These are phyloP conservation scores for Amitus sp. DNA, from an alignment of 2,888 invertebrate species.

Conservation along the genomic window DNA sequence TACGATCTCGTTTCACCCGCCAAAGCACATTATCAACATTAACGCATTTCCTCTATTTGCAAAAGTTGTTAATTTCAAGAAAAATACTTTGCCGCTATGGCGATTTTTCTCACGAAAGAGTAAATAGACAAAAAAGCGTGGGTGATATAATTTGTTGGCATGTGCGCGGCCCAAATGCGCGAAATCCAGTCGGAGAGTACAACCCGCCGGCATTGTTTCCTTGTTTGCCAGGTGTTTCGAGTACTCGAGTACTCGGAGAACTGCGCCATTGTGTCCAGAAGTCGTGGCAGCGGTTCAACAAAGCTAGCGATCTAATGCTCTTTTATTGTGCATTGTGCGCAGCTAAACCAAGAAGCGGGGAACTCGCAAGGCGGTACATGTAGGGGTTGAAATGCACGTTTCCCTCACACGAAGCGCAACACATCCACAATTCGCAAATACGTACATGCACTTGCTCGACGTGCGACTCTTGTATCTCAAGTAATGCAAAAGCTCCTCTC, in stretches of 20 bases:
- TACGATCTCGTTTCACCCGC: too few relatives aligned
- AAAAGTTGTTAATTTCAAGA: too few relatives aligned
- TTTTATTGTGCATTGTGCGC: slow-evolving; percentile 65
- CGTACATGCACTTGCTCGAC: slow-evolving; percentile 27
- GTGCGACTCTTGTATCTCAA: slow-evolving; percentile 29
- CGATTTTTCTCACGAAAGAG: neutral
- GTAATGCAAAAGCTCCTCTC: slow-evolving; percentile 36
- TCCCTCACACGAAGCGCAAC: slow-evolving; percentile 20
- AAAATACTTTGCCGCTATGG: too few relatives aligned
- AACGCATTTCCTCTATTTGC: too few relatives aligned
- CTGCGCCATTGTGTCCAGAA: slow-evolving; percentile 59
- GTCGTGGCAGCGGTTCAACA: slow-evolving; percentile 60
- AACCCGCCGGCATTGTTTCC: slow-evolving; percentile 61
- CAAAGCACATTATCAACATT: too few relatives aligned
- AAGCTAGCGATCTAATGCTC: slow-evolving; percentile 66
- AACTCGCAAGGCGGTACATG: slow-evolving; percentile 35
- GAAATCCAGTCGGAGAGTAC: slow-evolving; percentile 60
- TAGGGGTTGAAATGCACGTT: slow-evolving; percentile 34
- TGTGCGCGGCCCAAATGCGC: slow-evolving; percentile 60
- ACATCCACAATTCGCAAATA: slow-evolving; percentile 25
- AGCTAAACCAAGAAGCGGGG: slow-evolving; percentile 41
- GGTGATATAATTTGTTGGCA: slow-evolving; percentile 61
- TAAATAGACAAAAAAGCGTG: slow-evolving; percentile 30
- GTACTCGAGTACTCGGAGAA: slow-evolving; percentile 55
- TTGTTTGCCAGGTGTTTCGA: slow-evolving; percentile 66